These are phyloP conservation scores for Glomeris marginata DNA, from an alignment of 2,888 invertebrate genomes.

Conservation along the genomic window DNA sequence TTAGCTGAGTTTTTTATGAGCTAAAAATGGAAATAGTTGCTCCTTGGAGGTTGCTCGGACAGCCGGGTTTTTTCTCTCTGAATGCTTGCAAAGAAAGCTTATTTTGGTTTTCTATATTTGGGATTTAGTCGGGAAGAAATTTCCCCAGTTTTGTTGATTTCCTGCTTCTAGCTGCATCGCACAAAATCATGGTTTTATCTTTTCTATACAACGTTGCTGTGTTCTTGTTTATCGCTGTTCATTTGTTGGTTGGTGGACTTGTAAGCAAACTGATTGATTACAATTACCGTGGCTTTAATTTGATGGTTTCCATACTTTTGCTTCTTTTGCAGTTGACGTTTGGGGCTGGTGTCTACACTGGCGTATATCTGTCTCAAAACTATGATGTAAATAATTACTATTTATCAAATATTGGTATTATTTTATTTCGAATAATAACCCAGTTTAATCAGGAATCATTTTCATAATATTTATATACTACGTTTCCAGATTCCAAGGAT, in stretches of 20 bases:
- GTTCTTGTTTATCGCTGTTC: conserved; percentile 22
- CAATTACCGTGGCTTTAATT: neutral
- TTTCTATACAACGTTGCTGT: conserved; percentile 22
- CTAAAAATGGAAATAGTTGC: no score
- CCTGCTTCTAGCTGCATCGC: neutral
- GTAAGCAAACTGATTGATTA: conserved; percentile 20
- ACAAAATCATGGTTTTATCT: conserved; percentile 18
- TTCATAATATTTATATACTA: conserved; percentile 14
- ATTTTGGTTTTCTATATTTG: no score
- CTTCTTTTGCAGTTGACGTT: conserved; percentile 44
- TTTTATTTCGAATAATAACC: no score
- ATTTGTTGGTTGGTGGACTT: conserved; percentile 25
- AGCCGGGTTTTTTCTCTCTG: no score
- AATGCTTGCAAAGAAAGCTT: no score
- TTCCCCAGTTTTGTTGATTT: no score
- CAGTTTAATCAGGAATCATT: no score
- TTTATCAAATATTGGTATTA: conserved; percentile 4
- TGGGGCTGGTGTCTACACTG: conserved; percentile 51
- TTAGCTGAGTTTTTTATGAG: no score
- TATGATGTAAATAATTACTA: conserved; percentile 43
- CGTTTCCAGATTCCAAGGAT: conserved; percentile 60
- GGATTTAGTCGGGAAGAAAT: no score
- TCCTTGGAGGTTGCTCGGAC: no score
- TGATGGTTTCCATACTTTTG: neutral
- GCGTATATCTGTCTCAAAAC: conserved; percentile 57